Evolutionary conservation across 2,113 vertebrate species (phyloP).

Genomic region (Menidia beryllina): DNA sequence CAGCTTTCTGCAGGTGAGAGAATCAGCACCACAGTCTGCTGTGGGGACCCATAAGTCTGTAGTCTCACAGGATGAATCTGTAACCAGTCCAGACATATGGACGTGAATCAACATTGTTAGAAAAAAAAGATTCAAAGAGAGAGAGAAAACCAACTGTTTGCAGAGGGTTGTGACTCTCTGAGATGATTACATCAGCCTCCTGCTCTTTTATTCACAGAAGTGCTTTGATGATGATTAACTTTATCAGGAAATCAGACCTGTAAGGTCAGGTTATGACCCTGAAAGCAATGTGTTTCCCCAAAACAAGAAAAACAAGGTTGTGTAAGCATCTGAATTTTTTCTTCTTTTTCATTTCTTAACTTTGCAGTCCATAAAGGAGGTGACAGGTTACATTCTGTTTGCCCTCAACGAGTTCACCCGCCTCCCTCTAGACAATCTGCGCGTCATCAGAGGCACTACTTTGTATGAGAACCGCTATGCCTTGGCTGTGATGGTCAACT

Average conservation of each 20-base stretch:
- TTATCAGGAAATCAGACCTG: slow-evolving; percentile 9
- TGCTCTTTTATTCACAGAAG: slow-evolving; percentile 8
- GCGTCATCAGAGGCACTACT: slow-evolving; percentile 90
- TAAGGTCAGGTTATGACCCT: neutral
- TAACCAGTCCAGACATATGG: slow-evolving; percentile 22
- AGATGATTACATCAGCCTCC: slow-evolving; percentile 17
- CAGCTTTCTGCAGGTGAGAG: slow-evolving; percentile 88
- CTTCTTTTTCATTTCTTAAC: neutral
- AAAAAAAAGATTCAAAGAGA: neutral
- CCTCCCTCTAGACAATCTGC: slow-evolving; percentile 88
- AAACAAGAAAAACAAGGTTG: neutral
- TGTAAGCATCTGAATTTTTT: neutral
- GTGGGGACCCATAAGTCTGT: neutral
- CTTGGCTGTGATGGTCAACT: slow-evolving; percentile 90
- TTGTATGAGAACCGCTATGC: slow-evolving; percentile 88
- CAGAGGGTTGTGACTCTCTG: slow-evolving; percentile 14
- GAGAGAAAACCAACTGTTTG: neutral
- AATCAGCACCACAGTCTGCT: neutral
- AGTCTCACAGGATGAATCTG: neutral
- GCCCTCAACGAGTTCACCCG: slow-evolving; percentile 88
- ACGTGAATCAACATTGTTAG: neutral
- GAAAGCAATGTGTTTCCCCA: neutral
- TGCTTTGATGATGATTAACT: slow-evolving; percentile 16
- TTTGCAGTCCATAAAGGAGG: slow-evolving; percentile 91
- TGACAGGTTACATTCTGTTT: slow-evolving; percentile 92